These are phyloP conservation scores for Garra rufa DNA, from an alignment of 2,113 vertebrate genomes.

Conservation along the genomic window DNA sequence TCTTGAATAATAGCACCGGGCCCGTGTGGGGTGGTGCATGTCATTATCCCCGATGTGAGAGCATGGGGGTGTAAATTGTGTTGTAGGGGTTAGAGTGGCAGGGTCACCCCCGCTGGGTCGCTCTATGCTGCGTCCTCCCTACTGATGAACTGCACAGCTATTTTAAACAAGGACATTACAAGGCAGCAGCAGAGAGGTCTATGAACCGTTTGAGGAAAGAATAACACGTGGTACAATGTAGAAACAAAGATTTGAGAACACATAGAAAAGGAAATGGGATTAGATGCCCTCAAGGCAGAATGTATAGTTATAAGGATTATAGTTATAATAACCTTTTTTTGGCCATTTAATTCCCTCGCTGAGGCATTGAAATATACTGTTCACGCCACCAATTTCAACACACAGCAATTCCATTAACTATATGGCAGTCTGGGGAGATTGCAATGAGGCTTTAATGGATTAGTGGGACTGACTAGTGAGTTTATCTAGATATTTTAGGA, in stretches of 20 bases:
- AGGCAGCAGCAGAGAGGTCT: neutral
- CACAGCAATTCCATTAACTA: neutral
- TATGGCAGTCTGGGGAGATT: neutral
- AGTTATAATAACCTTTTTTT: neutral
- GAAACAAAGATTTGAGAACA: constrained; percentile 2
- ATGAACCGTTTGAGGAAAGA: neutral
- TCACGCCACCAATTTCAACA: neutral
- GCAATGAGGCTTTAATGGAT: neutral
- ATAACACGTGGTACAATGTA: constrained; percentile 11
- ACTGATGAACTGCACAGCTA: constrained; percentile 63
- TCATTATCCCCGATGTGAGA: constrained; percentile 74
- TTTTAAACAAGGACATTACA: constrained; percentile 59
- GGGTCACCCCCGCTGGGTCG: constrained; percentile 38
- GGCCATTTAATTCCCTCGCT: neutral
- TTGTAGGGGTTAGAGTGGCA: constrained; percentile 39
- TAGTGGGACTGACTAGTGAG: neutral
- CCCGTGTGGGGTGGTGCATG: constrained; percentile 4
- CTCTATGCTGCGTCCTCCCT: constrained; percentile 57
- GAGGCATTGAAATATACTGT: neutral
- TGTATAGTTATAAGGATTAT: constrained; percentile 8
- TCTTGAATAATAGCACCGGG: constrained; percentile 50
- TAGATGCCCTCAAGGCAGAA: neutral
- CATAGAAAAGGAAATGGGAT: neutral
- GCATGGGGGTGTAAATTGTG: constrained; percentile 77
- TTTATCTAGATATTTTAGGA: neutral